A percentile compares a stretch with the other conserved stretches of the same genome.
phyloP scores from a whole-genome alignment of 2,888 invertebrate species.

The Dasysyrphus tricinctus region DNA sequence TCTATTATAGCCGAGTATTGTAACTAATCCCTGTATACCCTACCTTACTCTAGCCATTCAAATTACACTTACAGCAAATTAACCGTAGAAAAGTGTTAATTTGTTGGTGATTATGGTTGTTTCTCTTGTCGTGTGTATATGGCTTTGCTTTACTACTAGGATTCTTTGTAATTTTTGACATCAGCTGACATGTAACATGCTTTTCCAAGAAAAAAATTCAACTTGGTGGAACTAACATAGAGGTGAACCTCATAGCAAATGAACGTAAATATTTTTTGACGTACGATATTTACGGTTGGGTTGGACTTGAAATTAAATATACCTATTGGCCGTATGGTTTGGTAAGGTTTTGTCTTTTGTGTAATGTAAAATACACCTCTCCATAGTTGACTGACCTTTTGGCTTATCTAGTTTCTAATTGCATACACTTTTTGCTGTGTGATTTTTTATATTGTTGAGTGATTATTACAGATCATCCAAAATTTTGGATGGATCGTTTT shows the following conservation, averaged over 20 bases:
- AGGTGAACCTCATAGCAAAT: not conserved
- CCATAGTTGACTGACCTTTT: too few relatives aligned
- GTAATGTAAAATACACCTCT: too few relatives aligned
- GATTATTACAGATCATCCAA: too few relatives aligned
- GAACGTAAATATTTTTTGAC: constrained; percentile 3
- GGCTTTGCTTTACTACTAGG: not conserved
- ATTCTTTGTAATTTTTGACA: constrained; percentile 15
- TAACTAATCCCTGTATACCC: not conserved
- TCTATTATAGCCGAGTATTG: not conserved
- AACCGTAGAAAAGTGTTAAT: constrained; percentile 33
- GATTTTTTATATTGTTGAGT: too few relatives aligned
- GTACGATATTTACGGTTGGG: not conserved
- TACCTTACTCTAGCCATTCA: not conserved
- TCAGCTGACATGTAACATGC: constrained; percentile 17
- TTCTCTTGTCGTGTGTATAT: not conserved
- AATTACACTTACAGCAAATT: constrained; percentile 14
- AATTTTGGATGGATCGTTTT: too few relatives aligned
- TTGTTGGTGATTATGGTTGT: constrained; percentile 25
- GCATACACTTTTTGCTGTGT: too few relatives aligned
- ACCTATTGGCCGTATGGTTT: too few relatives aligned
- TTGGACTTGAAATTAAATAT: not conserved
- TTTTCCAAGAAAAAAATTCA: not conserved
- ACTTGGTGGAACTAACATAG: not conserved
- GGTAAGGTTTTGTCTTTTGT: not conserved
- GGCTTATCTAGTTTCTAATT: too few relatives aligned